Base-by-base conservation (phyloP, 2,888 invertebrate species). In the Cordilura impudica region DNA sequence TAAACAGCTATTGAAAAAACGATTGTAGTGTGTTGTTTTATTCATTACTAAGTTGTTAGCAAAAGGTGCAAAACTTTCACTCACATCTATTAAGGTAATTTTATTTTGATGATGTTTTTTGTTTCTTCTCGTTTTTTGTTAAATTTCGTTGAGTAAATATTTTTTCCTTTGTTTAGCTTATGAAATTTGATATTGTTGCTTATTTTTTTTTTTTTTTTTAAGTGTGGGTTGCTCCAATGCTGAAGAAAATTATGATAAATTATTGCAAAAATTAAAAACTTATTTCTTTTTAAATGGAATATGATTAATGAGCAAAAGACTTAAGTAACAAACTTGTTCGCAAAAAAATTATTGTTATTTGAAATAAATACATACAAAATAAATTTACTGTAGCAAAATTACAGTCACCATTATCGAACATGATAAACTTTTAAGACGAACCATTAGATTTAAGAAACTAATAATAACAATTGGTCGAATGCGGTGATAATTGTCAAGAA, bases 41-140 rank as follows among this genome's bases (percentile, higher is more conserved):
- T 6, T 53, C 7, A 12, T 5, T 8, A 39, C 54, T 63, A 43
- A 54, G 53, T 35, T 69, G 54, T 69, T 63, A 61, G 66, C 51
- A 49, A 61, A 67, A 75, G 66, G 74, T 71, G 78, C 71, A 79
- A 79, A 79, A 79, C 78, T 79, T 79, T 79, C 78, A 79, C 78
- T 79, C 12, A 43, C 39, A 39, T 69, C 47, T 69, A 63, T 76
- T 58, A 70, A 47, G 51, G 63, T 65, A 66, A 74, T 74, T 70
- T 65, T 39, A 23, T 18, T 73, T 58, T 53, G 54, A 66, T 43
- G 69, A 71, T 66, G 66, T 53, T 53, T 47, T 61, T 45, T 63
- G 10, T 45, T 39, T 10, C 16, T 39, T 58, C 43, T 29, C 54
- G 21, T 47, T n/a, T 14, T 19, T 12, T 58, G 69, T 43, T 74